Conservation (phyloP, 1,140 invertebrate genomes). For the Drosophila prosaltans region DNA sequence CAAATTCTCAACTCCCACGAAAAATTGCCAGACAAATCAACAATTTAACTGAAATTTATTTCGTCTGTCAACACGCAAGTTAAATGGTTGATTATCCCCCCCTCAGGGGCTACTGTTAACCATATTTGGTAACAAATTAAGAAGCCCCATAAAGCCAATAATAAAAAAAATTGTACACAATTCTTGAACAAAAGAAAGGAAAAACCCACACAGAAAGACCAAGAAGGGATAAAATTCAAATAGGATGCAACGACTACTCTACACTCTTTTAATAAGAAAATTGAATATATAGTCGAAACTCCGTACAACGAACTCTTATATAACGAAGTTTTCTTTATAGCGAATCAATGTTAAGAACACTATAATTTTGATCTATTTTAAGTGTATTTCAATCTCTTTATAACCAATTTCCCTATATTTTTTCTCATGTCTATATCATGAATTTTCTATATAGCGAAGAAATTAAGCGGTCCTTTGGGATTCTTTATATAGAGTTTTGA, state of each 20-base stretch:
- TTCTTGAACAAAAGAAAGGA: slow-evolving; percentile 5
- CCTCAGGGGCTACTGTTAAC: slow-evolving; percentile 5
- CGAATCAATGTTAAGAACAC: no score
- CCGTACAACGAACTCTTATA: no score
- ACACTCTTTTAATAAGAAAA: not conserved
- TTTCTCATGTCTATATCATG: no score
- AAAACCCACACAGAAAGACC: not conserved
- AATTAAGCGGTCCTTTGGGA: no score
- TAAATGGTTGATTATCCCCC: not conserved
- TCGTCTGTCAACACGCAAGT: slow-evolving; percentile 11
- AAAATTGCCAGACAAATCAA: slow-evolving; percentile 25
- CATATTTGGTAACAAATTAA: slow-evolving; percentile 9
- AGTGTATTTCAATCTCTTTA: no score
- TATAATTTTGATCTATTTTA: no score
- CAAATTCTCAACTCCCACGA: slow-evolving; percentile 3
- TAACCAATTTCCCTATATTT: no score
- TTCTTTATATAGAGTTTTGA: no score
- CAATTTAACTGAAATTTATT: slow-evolving; percentile 10
- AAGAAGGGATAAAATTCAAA: not conserved
- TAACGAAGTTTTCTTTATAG: no score
- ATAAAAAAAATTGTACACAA: not conserved
- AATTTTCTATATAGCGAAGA: no score
- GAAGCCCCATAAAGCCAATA: slow-evolving; percentile 11
- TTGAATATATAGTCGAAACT: no score
- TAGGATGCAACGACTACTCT: not conserved